A percentile compares a stretch with the other conserved stretches of the same genome.
Evolutionary conservation across 2,113 vertebrate genomes (phyloP).

Genomic region (Bubo scandiacus): DNA sequence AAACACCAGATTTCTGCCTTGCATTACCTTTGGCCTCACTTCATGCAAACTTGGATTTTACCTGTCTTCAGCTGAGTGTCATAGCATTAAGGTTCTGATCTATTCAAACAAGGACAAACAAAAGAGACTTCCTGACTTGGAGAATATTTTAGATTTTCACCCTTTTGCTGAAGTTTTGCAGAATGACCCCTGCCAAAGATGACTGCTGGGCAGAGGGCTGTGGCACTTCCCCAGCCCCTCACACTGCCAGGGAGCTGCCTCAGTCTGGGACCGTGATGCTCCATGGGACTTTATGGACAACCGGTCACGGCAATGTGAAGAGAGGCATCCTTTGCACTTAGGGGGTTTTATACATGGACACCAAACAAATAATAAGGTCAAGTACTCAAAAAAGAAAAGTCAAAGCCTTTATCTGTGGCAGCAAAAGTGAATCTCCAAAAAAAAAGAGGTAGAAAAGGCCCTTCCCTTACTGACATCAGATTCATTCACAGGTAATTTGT

Average conservation of each 20-base stretch:
- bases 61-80: background rate
- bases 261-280: accelerated
- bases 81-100: background rate
- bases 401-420: background rate
- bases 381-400: background rate
- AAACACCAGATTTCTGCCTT: background rate
- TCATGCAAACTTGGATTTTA: background rate
- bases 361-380: background rate
- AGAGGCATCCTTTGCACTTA: background rate
- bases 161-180: background rate
- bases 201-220: background rate
- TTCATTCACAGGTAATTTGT: background rate
- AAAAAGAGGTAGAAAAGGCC: background rate
- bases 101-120: background rate
- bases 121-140: background rate
- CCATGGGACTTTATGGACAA: background rate
- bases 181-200: background rate
- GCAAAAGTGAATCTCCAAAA: background rate
- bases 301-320: background rate
- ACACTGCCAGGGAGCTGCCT: background rate
- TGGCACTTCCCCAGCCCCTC: background rate
- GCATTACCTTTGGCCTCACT: background rate
- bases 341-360: background rate
- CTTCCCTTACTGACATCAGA: background rate
- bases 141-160: background rate